Evolutionary conservation across 2,888 invertebrate species (phyloP).

Genomic region (Thymelicus lineola): DNA sequence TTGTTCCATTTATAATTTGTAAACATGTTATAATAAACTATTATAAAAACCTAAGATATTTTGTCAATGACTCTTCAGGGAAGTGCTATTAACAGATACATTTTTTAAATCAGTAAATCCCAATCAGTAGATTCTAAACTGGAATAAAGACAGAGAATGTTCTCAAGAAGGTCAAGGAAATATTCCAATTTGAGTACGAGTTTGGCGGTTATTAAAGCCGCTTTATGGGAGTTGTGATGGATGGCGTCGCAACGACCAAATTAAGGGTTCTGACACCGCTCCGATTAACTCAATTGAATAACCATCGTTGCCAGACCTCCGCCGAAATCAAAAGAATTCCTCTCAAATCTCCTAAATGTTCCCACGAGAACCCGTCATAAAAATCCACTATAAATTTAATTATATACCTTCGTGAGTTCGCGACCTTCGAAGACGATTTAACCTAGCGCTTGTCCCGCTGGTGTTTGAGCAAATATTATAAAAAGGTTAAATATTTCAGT

Average conservation of each 20-base stretch:
- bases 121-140: no score
- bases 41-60: no score
- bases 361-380: neutral
- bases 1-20: no score
- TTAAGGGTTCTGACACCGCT: neutral
- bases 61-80: no score
- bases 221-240: neutral
- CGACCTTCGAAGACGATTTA: neutral
- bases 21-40: no score
- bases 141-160: no score
- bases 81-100: no score
- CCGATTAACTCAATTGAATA: slow-evolving; percentile 3
- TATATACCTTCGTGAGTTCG: neutral
- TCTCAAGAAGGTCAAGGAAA: no score
- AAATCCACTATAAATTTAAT: neutral
- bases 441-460: neutral
- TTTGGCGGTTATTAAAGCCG: neutral
- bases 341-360: neutral
- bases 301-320: neutral
- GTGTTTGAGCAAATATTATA: neutral
- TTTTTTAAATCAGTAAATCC: no score
- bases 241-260: neutral
- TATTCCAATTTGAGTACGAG: neutral
- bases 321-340: neutral
- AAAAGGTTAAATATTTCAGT: neutral